phyloP scores from a whole-genome alignment of 2,888 invertebrate species.

The Ichneumon xanthorius region DNA sequence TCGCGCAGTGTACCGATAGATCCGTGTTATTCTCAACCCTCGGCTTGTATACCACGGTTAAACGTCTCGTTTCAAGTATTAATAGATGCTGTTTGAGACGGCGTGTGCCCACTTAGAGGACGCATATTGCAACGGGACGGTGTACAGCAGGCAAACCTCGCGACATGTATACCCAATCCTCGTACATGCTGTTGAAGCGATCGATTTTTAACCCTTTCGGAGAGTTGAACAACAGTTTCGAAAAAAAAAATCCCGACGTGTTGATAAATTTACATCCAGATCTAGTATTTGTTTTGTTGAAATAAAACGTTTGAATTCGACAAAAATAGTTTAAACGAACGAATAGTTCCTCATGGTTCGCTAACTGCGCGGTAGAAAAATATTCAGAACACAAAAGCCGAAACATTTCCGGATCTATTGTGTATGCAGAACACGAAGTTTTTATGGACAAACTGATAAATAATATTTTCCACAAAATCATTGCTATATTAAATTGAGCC shows the following conservation, averaged over 20 bases:
- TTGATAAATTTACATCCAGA: not conserved
- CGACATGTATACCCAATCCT: not conserved
- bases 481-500: too few species aligned
- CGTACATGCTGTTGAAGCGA: not conserved
- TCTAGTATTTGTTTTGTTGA: not conserved
- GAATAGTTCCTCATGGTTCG: not conserved
- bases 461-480: too few species aligned
- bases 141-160: not conserved
- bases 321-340: not conserved
- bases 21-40: slow-evolving; percentile 41
- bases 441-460: too few species aligned
- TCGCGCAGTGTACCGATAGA: slow-evolving; percentile 12
- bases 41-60: slow-evolving; percentile 12
- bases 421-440: too few species aligned
- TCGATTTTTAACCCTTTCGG: not conserved
- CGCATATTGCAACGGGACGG: not conserved
- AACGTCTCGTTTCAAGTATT: slow-evolving; percentile 51
- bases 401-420: too few species aligned
- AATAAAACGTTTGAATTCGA: not conserved
- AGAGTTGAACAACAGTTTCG: not conserved
- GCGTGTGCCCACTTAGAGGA: slow-evolving; percentile 15
- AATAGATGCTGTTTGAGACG: slow-evolving; percentile 41
- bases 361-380: too few species aligned
- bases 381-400: too few species aligned
- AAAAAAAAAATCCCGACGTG: not conserved